These are phyloP conservation scores for Chrysemys picta DNA, from an alignment of 2,113 vertebrate species.

Conservation along the genomic window DNA sequence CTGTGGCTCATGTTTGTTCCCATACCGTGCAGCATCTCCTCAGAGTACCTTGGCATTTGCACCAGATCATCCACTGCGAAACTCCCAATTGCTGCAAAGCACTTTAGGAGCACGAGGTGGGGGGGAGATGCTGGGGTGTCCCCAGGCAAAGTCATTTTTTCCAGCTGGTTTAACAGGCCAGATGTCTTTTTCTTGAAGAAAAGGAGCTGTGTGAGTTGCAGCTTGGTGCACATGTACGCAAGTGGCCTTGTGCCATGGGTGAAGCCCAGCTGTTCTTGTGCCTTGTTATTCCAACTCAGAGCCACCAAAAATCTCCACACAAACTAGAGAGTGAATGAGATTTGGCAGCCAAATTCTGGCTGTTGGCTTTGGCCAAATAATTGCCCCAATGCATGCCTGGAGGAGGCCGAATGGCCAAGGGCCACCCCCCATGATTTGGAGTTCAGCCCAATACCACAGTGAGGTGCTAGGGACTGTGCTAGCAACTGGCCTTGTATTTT, in stretches of 20 bases:
- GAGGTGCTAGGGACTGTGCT: neutral
- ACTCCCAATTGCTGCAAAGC: neutral
- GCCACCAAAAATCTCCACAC: neutral
- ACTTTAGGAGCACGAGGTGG: neutral
- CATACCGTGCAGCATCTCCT: neutral
- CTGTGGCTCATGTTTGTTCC: neutral
- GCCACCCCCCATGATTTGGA: neutral
- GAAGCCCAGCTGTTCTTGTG: neutral
- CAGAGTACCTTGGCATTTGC: neutral
- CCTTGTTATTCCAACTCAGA: neutral
- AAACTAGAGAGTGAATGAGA: neutral
- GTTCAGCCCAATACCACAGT: neutral
- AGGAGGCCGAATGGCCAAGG: neutral
- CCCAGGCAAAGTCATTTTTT: slow-evolving; percentile 15
- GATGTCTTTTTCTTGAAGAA: neutral
- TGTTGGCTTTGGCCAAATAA: neutral
- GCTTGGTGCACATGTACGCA: neutral
- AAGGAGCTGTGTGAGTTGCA: neutral
- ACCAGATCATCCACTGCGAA: neutral
- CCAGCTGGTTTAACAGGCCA: neutral
- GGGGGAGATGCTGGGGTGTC: neutral
- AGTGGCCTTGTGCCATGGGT: neutral
- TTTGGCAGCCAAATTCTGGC: neutral
- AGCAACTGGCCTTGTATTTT: neutral
- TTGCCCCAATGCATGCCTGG: neutral